Evolutionary conservation across 2,113 vertebrate species (phyloP).

Genomic region (Chionodraco myersi): DNA sequence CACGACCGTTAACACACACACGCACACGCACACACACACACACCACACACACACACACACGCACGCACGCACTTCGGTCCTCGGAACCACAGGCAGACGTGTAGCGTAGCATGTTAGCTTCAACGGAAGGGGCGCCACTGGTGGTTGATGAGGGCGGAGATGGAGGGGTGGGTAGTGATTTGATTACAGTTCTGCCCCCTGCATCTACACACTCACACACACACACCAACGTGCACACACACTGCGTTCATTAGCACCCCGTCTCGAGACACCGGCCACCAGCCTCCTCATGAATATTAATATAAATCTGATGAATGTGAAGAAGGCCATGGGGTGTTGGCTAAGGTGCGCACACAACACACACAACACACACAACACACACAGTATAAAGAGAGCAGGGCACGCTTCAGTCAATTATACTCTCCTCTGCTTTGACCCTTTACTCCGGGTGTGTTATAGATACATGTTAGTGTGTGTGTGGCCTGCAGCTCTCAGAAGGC

Average conservation of each 20-base stretch:
- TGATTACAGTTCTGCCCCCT: slow-evolving; percentile 74
- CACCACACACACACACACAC: too few relatives aligned
- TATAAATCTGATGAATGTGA: slow-evolving; percentile 57
- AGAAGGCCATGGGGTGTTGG: slow-evolving; percentile 33
- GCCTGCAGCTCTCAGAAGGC: slow-evolving; percentile 32
- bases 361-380: slow-evolving; percentile 35
- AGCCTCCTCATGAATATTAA: slow-evolving; percentile 78
- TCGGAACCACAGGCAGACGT: slow-evolving; percentile 25
- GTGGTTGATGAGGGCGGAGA: slow-evolving; percentile 78
- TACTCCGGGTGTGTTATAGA: neutral
- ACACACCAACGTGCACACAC: neutral
- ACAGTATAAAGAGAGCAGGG: slow-evolving; percentile 38
- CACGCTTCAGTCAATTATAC: slow-evolving; percentile 38
- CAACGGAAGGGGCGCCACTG: slow-evolving; percentile 50
- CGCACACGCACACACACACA: too few relatives aligned
- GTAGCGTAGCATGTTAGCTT: slow-evolving; percentile 41
- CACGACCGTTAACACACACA: slow-evolving; percentile 55
- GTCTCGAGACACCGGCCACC: slow-evolving; percentile 55
- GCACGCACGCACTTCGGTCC: neutral
- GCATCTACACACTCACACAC: slow-evolving; percentile 7
- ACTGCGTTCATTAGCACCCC: slow-evolving; percentile 69
- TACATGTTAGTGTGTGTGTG: neutral
- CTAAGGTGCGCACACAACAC: slow-evolving; percentile 36
- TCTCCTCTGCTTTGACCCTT: slow-evolving; percentile 23
- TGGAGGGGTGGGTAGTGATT: slow-evolving; percentile 69